A percentile compares a stretch with the other conserved stretches of the same genome.
phyloP scores from a whole-genome alignment of 2,888 invertebrate genomes.

The Cryptosula pallasiana region DNA sequence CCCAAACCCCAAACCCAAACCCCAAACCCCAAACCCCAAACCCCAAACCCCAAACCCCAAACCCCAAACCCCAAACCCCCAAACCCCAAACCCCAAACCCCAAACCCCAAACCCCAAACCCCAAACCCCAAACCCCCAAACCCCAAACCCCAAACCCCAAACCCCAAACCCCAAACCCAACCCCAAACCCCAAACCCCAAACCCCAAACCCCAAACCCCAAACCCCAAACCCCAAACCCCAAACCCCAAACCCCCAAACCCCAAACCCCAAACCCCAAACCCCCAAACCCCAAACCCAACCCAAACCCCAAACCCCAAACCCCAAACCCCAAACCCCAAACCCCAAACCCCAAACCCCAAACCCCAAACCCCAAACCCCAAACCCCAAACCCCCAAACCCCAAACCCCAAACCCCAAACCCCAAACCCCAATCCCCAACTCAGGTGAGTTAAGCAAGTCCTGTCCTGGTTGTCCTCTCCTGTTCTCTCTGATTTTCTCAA shows the following conservation, averaged over 20 bases:
- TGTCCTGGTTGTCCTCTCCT: too few relatives aligned
- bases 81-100: background rate
- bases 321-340: conserved; percentile 2
- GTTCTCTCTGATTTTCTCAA: too few relatives aligned
- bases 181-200: conserved; percentile 2
- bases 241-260: background rate
- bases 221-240: background rate
- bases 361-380: conserved; percentile 2
- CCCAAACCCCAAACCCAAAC: background rate
- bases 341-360: conserved; percentile 2
- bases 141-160: conserved; percentile 2
- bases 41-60: background rate
- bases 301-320: conserved; percentile 2
- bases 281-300: background rate
- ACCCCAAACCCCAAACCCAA: conserved; percentile 2
- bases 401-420: background rate
- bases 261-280: background rate
- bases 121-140: background rate
- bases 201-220: conserved; percentile 2
- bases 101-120: background rate
- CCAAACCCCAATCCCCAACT: background rate
- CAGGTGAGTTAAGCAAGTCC: too few relatives aligned
- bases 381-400: background rate
- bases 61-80: background rate
- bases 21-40: background rate